These are phyloP conservation scores for Hipposideros armiger DNA, from an alignment of 2,113 vertebrate species.

Conservation along the genomic window DNA sequence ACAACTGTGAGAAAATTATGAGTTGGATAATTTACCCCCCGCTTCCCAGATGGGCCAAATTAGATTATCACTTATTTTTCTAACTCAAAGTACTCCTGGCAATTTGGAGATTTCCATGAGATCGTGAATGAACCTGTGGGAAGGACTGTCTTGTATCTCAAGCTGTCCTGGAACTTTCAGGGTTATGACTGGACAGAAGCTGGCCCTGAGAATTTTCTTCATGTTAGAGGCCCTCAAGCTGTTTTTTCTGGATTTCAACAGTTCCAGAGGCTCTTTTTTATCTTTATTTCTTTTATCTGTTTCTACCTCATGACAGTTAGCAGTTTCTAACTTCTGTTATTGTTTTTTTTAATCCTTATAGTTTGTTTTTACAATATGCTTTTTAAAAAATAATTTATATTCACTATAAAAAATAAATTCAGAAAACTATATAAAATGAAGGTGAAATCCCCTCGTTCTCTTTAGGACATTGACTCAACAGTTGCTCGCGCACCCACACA, in stretches of 20 bases:
- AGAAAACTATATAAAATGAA: conserved; percentile 8
- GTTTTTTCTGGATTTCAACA: not conserved
- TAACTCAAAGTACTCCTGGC: not conserved
- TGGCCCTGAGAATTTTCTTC: conserved; percentile 8
- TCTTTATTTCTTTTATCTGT: not conserved
- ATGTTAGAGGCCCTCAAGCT: not conserved
- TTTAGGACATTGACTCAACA: not conserved
- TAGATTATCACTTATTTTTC: not conserved
- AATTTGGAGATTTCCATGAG: conserved; percentile 15
- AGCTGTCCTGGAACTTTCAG: not conserved
- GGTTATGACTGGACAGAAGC: not conserved
- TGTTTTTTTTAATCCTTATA: not conserved
- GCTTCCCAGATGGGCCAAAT: not conserved
- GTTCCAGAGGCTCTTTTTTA: not conserved
- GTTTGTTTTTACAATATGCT: conserved; percentile 8
- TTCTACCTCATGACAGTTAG: not conserved
- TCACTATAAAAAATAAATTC: not conserved
- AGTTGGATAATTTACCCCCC: not conserved
- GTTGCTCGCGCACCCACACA: not conserved
- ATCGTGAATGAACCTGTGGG: not conserved
- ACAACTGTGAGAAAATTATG: not conserved
- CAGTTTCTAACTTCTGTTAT: not conserved
- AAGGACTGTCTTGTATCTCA: not conserved
- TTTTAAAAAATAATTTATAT: not conserved
- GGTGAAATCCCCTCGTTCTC: not conserved